Evolutionary conservation across 2,888 invertebrate species (phyloP), one percentile per base, ranked within the genome.

Genomic region (Camptogramma bilineatum): DNA sequence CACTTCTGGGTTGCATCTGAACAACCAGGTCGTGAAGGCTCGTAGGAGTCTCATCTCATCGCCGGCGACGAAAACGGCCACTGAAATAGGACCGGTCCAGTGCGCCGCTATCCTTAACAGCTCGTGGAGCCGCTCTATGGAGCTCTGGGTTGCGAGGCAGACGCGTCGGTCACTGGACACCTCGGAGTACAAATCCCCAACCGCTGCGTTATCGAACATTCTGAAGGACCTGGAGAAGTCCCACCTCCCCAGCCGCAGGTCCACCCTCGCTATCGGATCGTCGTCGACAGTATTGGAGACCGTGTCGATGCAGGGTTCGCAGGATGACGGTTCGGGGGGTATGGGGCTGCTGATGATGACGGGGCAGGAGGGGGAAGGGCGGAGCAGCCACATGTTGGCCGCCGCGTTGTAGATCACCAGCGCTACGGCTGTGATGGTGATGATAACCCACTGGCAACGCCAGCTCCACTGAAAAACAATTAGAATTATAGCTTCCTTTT

Each of bases 51-150:
- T 94, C 72, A 97, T 94, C 82, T 98, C 98, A 74, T 96, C 96
- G 2, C 96, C 96, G 13, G 96, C 95, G 0, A 96, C 96, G 82
- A 96, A 98, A 0, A 97, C 94, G 0, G 97, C 97, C 0, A 96
- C 94, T 0, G 98, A 98, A 75, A 98, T 96, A 0, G 97, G 96
- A 0, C 97, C 98, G 7, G 95, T 94, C 98, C 98, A 98, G 76
- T 97, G 96, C 52, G 95, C 94, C 0, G 96, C 96, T 44, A 97
- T 96, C 73, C 96, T 95, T 0, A 97, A 94, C 17, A 98, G 83
- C 46, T 97, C 97, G 71, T 95, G 94, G 8, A 98, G 86, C 67
- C 97, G 95, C 77, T 98, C 98, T 54, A 98, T 93, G 0, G 98
- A 98, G 74, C 96, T 96, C 84, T 98, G 97, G 0, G 97, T 97